phyloP scores from a whole-genome alignment of 2,113 vertebrate species.

The Boleophthalmus pectinirostris region DNA sequence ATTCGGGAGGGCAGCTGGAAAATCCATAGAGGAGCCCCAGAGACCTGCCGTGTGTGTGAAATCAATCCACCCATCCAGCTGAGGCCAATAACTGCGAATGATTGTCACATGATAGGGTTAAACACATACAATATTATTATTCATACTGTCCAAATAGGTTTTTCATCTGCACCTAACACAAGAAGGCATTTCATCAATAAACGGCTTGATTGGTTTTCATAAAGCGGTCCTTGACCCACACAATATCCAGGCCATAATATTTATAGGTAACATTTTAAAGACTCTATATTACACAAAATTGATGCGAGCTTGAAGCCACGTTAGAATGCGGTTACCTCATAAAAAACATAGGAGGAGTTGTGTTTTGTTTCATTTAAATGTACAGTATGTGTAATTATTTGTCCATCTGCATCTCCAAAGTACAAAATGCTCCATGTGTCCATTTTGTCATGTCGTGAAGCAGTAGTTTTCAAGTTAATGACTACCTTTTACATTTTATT shows the following conservation, averaged over 20 bases:
- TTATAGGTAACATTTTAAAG: not conserved
- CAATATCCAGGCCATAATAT: not conserved
- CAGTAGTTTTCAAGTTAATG: no score
- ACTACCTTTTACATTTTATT: no score
- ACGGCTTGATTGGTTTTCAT: slow-evolving; percentile 27
- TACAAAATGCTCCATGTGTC: no score
- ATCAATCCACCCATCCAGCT: slow-evolving; percentile 67
- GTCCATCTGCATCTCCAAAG: no score
- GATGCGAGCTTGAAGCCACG: no score
- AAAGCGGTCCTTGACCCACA: slow-evolving; percentile 14
- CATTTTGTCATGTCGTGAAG: no score
- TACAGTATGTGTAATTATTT: no score
- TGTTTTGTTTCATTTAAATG: no score
- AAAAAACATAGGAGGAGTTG: no score
- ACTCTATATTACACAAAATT: not conserved
- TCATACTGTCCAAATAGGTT: slow-evolving; percentile 57
- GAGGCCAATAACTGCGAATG: slow-evolving; percentile 65
- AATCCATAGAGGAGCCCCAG: slow-evolving; percentile 67
- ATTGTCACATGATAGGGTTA: slow-evolving; percentile 63
- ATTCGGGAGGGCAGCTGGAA: slow-evolving; percentile 70
- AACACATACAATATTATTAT: slow-evolving; percentile 69
- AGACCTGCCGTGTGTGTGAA: slow-evolving; percentile 59
- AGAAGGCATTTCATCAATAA: slow-evolving; percentile 45
- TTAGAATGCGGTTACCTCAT: no score
- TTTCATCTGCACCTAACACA: slow-evolving; percentile 58